phyloP scores from a whole-genome alignment of 2,113 vertebrate genomes.

The Vimba vimba region DNA sequence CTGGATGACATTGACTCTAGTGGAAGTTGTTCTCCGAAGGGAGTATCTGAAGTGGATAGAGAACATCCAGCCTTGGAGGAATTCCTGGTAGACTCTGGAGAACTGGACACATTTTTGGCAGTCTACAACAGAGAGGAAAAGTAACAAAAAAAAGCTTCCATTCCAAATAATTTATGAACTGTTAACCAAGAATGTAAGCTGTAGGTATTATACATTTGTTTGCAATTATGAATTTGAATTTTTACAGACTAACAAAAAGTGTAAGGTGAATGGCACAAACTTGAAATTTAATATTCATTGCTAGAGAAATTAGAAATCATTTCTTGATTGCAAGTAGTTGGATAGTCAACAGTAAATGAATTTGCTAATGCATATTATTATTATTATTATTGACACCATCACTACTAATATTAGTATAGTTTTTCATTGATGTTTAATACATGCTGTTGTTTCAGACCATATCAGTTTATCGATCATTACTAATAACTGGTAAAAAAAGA shows the following conservation, averaged over 20 bases:
- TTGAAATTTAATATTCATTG: neutral
- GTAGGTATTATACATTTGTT: neutral
- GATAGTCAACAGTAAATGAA: neutral
- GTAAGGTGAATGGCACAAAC: constrained; percentile 11
- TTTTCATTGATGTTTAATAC: neutral
- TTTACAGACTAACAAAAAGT: neutral
- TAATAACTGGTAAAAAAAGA: neutral
- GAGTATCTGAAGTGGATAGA: constrained; percentile 56
- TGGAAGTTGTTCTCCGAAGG: constrained; percentile 49
- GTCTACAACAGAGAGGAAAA: constrained; percentile 58
- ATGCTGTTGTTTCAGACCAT: constrained; percentile 8
- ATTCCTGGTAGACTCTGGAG: constrained; percentile 53
- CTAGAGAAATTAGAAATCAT: neutral
- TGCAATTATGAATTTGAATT: neutral
- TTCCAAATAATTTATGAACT: neutral
- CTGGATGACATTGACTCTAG: constrained; percentile 31
- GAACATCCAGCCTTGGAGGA: constrained; percentile 53
- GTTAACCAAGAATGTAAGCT: neutral
- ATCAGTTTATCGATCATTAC: neutral
- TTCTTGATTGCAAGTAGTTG: constrained; percentile 8
- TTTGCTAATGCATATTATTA: constrained; percentile 15
- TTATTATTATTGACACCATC: neutral
- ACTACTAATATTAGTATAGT: constrained; percentile 5
- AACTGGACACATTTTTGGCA: constrained; percentile 53
- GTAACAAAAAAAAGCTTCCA: neutral